Percentiles rank a stretch among this genome's conserved stretches.
Conservation (phyloP, 2,888 invertebrate genomes). For the Philaethria dido region DNA sequence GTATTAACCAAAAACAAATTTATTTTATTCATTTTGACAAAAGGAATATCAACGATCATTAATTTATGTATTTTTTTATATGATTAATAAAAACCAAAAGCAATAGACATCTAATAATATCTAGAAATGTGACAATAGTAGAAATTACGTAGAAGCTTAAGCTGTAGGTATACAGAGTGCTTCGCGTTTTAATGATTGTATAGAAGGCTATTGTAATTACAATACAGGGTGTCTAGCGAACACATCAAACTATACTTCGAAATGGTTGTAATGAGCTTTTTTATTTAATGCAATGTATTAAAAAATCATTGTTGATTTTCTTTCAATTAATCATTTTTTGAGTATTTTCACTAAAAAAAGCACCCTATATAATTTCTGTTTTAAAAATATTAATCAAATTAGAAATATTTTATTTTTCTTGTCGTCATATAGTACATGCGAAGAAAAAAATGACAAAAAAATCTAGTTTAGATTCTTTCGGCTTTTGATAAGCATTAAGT, state of each 20-base stretch:
- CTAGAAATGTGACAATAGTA: conserved; percentile 82
- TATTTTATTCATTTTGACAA: conserved; percentile 15
- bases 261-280: conserved; percentile 22
- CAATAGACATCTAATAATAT: conserved; percentile 52
- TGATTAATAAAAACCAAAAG: conserved; percentile 26
- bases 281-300: neutral
- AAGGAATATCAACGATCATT: conserved; percentile 1
- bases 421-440: too few relatives aligned
- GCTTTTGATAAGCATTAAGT: neutral
- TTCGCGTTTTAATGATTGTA: conserved; percentile 62
- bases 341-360: too few relatives aligned
- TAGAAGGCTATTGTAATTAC: conserved; percentile 56
- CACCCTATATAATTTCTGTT: too few relatives aligned
- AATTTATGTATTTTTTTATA: conserved; percentile 1
- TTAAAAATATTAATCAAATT: neutral
- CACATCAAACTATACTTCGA: conserved; percentile 65
- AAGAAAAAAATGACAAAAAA: too few relatives aligned
- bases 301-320: neutral
- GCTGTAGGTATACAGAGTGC: conserved; percentile 73
- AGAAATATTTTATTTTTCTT: too few relatives aligned
- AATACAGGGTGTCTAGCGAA: conserved; percentile 70
- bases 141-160: conserved; percentile 75
- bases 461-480: neutral
- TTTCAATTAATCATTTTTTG: too few relatives aligned
- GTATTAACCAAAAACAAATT: conserved; percentile 7